A percentile compares a stretch with the other conserved stretches of the same genome.
These are phyloP conservation scores for Pelecanus crispus DNA, from an alignment of 2,113 vertebrate species.

Conservation along the genomic window DNA sequence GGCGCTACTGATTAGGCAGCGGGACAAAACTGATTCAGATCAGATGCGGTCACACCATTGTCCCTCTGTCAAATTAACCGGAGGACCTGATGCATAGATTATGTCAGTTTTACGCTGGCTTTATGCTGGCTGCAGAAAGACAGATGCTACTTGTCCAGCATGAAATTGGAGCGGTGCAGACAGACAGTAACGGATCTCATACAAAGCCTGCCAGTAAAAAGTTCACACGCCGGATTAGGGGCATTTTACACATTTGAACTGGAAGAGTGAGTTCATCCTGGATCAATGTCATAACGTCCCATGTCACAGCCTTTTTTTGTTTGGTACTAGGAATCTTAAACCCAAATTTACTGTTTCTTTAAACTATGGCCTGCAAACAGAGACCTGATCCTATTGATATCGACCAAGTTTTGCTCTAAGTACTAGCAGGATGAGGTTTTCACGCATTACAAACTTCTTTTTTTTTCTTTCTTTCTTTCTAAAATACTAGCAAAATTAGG, in stretches of 20 bases:
- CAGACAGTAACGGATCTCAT: background rate
- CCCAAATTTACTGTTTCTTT: background rate
- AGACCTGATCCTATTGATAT: background rate
- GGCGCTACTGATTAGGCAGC: background rate
- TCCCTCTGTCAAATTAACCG: background rate
- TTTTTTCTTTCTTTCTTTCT: background rate
- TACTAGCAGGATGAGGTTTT: background rate
- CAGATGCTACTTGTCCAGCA: constrained; percentile 8
- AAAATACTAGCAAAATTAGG: background rate
- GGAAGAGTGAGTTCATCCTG: background rate
- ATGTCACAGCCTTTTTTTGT: background rate
- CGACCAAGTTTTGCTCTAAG: background rate
- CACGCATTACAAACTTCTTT: accelerated
- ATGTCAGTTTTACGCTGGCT: background rate
- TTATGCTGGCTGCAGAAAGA: background rate
- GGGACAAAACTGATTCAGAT: background rate
- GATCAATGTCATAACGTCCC: background rate
- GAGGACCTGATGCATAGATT: background rate
- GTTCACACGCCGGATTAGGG: background rate
- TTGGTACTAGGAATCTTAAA: background rate
- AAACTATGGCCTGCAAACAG: background rate
- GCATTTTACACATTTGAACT: background rate
- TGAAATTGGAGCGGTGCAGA: background rate
- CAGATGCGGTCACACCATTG: background rate
- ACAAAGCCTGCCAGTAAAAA: constrained; percentile 8